Base-by-base conservation (phyloP, 1,140 invertebrate genomes). In the Dendrolimus kikuchii region DNA sequence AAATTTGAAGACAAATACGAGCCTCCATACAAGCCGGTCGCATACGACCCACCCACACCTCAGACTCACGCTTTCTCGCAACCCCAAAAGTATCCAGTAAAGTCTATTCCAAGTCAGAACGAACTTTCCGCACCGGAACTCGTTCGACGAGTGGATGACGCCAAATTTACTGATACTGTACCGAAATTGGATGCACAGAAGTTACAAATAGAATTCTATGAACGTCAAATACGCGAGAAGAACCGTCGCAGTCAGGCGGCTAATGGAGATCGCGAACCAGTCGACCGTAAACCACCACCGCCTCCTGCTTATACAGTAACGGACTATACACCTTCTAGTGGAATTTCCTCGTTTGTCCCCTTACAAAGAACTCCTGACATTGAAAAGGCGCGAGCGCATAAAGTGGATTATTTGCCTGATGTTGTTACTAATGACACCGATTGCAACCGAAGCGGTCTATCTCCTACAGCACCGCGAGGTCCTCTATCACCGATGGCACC, bases 131-230 rank as follows among this genome's bases (percentile, higher is more conserved):
- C 87, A 1, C 87, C 87, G 2, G 73, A 87, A 56, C 69, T 88
- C 38, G 85, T 88, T 2, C 80, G 72, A 55, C 83, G 81, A 63
- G 55, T 83, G 7, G 76, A 78, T 45, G 68, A 73, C 40, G 64
- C 72, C 5, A 76, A 78, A 55, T 50, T 51, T 5, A 57, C 61
- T 40, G 72, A 68, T 7, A 46, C 55, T 23, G 36, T 66, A 0
- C 67, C 62, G 0, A 84, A 81, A 60, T 66, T 87, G 36, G 84
- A 88, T 53, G 81, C 85, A 3, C 81, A 84, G 53, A 71, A 73
- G 50, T 57, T 88, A 37, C 87, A 88, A 58, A 88, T 88, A 52
- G 84, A 88, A 60, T 88, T 88, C 59, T 88, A 88, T 50, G 87
- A 88, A 56, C 80, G 75, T 59, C 83, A 87, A 64, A 85, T 88